Evolutionary conservation across 2,888 invertebrate species (phyloP).

Genomic region (Xanthia icteritia): DNA sequence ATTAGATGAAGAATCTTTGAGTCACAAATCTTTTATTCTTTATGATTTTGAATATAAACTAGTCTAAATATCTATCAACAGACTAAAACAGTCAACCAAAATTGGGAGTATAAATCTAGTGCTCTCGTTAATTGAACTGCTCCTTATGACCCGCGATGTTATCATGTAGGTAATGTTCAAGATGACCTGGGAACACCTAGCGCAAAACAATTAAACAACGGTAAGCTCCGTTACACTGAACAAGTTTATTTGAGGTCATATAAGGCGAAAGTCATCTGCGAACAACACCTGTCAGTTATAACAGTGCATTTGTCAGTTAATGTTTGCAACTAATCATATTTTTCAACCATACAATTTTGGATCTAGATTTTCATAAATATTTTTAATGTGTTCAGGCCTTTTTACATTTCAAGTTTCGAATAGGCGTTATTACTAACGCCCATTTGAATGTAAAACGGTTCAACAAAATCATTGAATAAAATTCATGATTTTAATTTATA

Average conservation of each 20-base stretch:
- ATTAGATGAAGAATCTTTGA: not conserved
- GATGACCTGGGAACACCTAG: conserved; percentile 15
- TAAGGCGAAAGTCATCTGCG: conserved; percentile 20
- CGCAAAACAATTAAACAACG: conserved; percentile 19
- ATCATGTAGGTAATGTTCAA: conserved; percentile 2
- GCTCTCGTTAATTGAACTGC: not conserved
- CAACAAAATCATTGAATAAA: not conserved
- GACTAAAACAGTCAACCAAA: not conserved
- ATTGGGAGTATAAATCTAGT: not conserved
- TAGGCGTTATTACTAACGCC: too few species aligned
- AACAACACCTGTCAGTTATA: not conserved
- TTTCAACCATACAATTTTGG: not conserved
- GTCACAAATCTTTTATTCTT: not conserved
- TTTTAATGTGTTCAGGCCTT: not conserved
- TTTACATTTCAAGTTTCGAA: not conserved
- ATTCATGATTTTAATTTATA: not conserved
- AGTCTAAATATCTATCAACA: not conserved
- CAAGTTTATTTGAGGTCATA: conserved; percentile 49
- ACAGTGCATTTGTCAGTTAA: not conserved
- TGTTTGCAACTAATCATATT: not conserved
- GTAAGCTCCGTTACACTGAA: conserved; percentile 42
- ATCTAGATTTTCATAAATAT: not conserved
- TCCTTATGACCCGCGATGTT: not conserved
- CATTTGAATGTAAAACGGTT: not conserved
- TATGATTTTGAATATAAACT: conserved; percentile 11